Base-by-base conservation (phyloP, 2,113 vertebrate species). In the crab-eating macaque (Macaca fascicularis) region DNA sequence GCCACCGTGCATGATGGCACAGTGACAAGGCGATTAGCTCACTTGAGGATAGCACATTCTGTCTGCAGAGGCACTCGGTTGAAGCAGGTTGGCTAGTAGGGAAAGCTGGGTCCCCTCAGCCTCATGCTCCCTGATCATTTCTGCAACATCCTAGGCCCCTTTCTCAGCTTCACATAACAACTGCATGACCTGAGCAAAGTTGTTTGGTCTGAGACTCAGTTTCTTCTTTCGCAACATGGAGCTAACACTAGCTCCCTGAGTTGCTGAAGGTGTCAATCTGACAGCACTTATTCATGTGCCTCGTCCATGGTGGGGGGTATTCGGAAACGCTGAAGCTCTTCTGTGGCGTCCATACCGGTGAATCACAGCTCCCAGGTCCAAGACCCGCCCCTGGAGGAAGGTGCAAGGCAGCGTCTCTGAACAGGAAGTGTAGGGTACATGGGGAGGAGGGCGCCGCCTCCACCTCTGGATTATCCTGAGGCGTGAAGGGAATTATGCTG, bases 361-460 rank as follows among this genome's bases (percentile, higher is more conserved):
- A 7, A 48, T 6, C 84, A 19, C 22, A 40, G 52, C 27, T 32
- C 22, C n/a, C 30, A 32, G 74, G 16, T 17, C 88, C 57, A 45
- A 40, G 19, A 8, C 25, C 20, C 14, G 1, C 27, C 12, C 48
- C 35, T 7, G 8, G 27, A 7, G 6, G 4, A 45, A 48, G 8
- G 25, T 13, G 0, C 12, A 59, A 25, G 30, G 19, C 25, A 19
- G 48, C 4, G 4, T 27, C 14, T 23, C 61, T 14, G 72, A 38
- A 19, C 0, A 1, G 16, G 30, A 72, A 50, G 2, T 4, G 8
- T 67, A 50, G 22, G 7, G 8, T n/a, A 0, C 11, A 1, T 0
- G 0, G 1, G 3, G 3, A 11, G 30, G 3, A 22, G 8, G 13
- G 10, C 1, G 5, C 13, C n/a, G 0, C 4, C 0, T 12, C 25